Percentiles rank a stretch among this genome's conserved stretches.
Conservation (phyloP, 30 jellyfish, hydroid and myxozoan genomes). For the Cassiopea xamachana region DNA sequence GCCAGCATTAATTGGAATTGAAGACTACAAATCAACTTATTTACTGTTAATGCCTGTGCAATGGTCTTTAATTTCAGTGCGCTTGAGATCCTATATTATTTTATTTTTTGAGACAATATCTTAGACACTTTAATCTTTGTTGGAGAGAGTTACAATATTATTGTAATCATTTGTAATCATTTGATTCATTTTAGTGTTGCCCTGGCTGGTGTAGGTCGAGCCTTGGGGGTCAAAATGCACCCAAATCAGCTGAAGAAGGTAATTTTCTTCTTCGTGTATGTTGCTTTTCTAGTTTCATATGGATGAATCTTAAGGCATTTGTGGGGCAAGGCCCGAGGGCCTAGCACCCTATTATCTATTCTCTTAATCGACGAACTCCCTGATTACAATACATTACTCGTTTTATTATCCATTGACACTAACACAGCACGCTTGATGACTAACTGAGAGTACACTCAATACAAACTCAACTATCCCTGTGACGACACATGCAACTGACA, state of each 20-base stretch:
- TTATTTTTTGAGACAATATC: not conserved
- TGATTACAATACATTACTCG: no score
- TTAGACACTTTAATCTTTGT: not conserved
- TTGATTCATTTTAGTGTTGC: conserved; percentile 56
- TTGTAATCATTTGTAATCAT: not conserved
- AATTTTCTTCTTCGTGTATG: not conserved
- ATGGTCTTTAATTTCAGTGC: not conserved
- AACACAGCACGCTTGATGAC: no score
- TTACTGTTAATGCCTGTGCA: no score
- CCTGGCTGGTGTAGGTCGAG: conserved; percentile 82
- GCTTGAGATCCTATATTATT: not conserved
- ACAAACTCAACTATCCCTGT: no score
- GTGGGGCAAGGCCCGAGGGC: no score
- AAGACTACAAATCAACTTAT: not conserved
- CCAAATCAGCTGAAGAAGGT: conserved; percentile 69
- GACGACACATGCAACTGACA: no score
- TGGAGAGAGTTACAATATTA: not conserved
- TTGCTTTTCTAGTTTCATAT: not conserved
- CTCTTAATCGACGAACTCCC: no score
- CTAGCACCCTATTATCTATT: no score
- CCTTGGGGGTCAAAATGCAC: conserved; percentile 72
- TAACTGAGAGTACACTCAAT: no score
- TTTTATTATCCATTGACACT: no score
- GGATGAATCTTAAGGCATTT: no score
- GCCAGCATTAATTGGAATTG: not conserved